Evolutionary conservation across 2,113 vertebrate genomes (phyloP), one percentile per base, ranked within the genome.

Genomic region (Acanthochromis polyacanthus): DNA sequence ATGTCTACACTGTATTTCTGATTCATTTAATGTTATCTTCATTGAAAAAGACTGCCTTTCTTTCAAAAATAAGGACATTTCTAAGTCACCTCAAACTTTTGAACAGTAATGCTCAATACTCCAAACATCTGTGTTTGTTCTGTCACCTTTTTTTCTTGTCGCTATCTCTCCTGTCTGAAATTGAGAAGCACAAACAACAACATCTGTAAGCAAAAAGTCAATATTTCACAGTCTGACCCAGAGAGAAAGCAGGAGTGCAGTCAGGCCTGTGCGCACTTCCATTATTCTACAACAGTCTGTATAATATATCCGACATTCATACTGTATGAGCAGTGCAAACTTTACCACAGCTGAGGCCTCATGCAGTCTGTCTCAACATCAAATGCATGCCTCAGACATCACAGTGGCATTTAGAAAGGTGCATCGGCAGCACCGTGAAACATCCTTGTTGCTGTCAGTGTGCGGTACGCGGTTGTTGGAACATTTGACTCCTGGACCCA

Each of bases 221-320:
- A 51, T 51, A 38, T 62, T 71, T 71, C 22, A 53, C 22, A 9
- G 43, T 72, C 50, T 61, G 17, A 59, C 45, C n/a, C 0, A 25
- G 59, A 58, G n/a, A 64, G 36, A 40, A 30, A 30, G 4, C 30
- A 30, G 30, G n/a, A 53, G 53, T 32, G 23, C 60, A 75, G 55
- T 36, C 71, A 58, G 64, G 19, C 46, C 48, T 38, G 48, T 20
- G 60, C 22, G 51, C 60, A 55, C 16, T 17, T 50, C 19, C 46
- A 30, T 55, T 12, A 30, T 55, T 12, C 66, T 45, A 7, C 56
- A 68, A 28, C n/a, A 3, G 22, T 69, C 52, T 74, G 78, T 60
- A 81, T 75, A 75, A 71, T 61, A 52, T 71, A 66, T 57, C 43
- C 57, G 71, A 82, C 74, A 75, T 40, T 73, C 51, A 65, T 68